A percentile compares a stretch with the other conserved stretches of the same genome.
phyloP scores from a whole-genome alignment of 2,888 invertebrate genomes.

The Neoaliturus tenellus region DNA sequence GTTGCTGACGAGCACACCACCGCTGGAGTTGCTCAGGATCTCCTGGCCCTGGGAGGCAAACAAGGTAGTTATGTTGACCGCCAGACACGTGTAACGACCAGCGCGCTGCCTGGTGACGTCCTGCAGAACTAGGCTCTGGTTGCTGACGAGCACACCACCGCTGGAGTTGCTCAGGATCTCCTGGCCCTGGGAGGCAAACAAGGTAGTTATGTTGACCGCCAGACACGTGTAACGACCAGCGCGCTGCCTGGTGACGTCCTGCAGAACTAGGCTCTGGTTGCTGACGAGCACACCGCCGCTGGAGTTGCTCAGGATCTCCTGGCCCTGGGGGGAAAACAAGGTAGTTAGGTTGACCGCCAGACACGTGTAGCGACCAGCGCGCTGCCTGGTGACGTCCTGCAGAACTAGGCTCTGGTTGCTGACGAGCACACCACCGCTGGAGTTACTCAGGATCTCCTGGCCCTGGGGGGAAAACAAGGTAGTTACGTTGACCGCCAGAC shows the following conservation, averaged over 20 bases:
- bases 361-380: constrained; percentile 91
- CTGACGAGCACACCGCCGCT: constrained; percentile 90
- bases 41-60: constrained; percentile 83
- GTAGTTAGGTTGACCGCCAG: constrained; percentile 83
- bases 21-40: constrained; percentile 86
- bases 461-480: constrained; percentile 85
- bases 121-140: constrained; percentile 92
- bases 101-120: constrained; percentile 85
- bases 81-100: constrained; percentile 92
- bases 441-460: constrained; percentile 86
- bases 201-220: constrained; percentile 88
- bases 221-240: constrained; percentile 92
- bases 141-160: constrained; percentile 90
- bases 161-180: constrained; percentile 87
- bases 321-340: constrained; percentile 77
- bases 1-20: constrained; percentile 91
- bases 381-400: constrained; percentile 85
- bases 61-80: too few species aligned
- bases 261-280: constrained; percentile 92
- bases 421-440: constrained; percentile 87
- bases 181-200: constrained; percentile 79
- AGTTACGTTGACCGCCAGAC: constrained; percentile 91
- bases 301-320: constrained; percentile 86
- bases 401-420: constrained; percentile 93
- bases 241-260: constrained; percentile 84